Conservation (phyloP, 2,113 vertebrate genomes). For the Stomatorhinus ivindoensis region DNA sequence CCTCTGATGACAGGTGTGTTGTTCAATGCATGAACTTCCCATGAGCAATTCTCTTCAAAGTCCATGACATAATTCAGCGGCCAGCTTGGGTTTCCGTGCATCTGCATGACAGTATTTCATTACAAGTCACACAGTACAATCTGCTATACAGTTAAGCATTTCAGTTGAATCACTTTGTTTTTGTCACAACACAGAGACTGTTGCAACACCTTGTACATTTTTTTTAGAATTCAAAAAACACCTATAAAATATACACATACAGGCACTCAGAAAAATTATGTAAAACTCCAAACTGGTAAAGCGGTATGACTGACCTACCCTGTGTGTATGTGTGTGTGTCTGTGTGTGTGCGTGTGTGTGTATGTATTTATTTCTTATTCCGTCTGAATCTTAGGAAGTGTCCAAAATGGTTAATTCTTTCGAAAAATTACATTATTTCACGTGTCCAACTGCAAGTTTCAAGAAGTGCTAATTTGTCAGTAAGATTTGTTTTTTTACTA, state of each 20-base stretch:
- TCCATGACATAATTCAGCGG: neutral
- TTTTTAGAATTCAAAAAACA: neutral
- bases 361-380: neutral
- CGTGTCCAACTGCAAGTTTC: neutral
- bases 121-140: neutral
- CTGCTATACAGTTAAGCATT: neutral
- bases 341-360: neutral
- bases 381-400: neutral
- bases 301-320: neutral
- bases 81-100: neutral
- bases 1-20: neutral
- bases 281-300: neutral
- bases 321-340: neutral
- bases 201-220: neutral
- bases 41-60: neutral
- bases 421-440: neutral
- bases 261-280: neutral
- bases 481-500: neutral
- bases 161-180: neutral
- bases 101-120: neutral
- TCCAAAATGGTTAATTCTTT: neutral
- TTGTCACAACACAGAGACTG: neutral
- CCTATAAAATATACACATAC: neutral
- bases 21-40: neutral
- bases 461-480: neutral